Conservation (phyloP, 2,797 vertebrate genomes). For the Pangasius sanitwongsei region DNA sequence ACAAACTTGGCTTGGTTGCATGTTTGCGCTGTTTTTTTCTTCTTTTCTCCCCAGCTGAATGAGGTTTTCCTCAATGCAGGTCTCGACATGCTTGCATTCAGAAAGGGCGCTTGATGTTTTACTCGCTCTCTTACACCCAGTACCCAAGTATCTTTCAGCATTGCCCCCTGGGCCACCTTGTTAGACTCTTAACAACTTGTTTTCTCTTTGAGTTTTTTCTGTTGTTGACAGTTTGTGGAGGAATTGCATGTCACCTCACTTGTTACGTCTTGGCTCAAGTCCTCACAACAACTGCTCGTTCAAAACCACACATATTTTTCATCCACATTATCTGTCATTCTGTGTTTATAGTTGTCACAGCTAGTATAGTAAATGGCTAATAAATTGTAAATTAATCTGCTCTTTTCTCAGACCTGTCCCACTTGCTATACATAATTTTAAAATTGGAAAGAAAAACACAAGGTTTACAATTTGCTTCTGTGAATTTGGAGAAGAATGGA, state of each 20-base stretch:
- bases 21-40: background rate
- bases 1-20: constrained; percentile 2
- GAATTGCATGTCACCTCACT: constrained; percentile 68
- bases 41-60: constrained; percentile 42
- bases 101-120: constrained; percentile 72
- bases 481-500: constrained; percentile 33
- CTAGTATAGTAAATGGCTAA: background rate
- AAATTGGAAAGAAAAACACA: background rate
- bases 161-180: constrained; percentile 76
- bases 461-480: constrained; percentile 27
- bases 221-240: constrained; percentile 72
- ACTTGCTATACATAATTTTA: background rate
- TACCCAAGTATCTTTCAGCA: constrained; percentile 73
- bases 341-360: background rate
- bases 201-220: constrained; percentile 71
- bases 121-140: constrained; percentile 61
- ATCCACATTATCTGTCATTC: constrained; percentile 60
- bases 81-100: constrained; percentile 64
- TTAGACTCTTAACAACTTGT: constrained; percentile 78
- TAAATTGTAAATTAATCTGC: background rate
- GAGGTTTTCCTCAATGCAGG: constrained; percentile 49
- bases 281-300: constrained; percentile 65
- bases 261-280: constrained; percentile 65
- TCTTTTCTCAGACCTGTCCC: background rate
- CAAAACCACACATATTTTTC: constrained; percentile 49